Conservation (phyloP, 2,113 vertebrate species). For the Xenotilapia caudafasciata region DNA sequence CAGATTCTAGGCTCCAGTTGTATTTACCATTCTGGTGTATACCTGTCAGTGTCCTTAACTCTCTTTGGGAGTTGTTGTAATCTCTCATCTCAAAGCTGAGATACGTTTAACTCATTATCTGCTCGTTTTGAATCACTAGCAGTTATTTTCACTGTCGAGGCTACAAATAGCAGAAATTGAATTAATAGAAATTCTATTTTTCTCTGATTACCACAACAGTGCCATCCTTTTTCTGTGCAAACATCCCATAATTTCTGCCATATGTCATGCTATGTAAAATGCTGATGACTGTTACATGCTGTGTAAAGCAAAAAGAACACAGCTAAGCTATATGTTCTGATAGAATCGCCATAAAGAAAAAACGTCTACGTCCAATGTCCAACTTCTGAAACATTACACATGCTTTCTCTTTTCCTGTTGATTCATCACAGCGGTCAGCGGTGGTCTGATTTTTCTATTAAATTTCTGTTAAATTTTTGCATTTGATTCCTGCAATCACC, state of each 20-base stretch:
- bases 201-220: not conserved
- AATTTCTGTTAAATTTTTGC: not conserved
- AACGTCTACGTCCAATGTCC: not conserved
- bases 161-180: not conserved
- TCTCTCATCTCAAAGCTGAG: not conserved
- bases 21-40: not conserved
- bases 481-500: not conserved
- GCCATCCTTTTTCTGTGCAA: not conserved
- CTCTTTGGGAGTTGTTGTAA: not conserved
- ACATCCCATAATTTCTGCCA: not conserved
- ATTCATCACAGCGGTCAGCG: not conserved
- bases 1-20: not conserved
- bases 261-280: not conserved
- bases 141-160: accelerated
- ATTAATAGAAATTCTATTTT: not conserved
- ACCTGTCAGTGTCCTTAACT: not conserved
- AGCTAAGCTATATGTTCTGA: not conserved
- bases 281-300: not conserved
- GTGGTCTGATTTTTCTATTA: not conserved
- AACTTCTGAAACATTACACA: not conserved
- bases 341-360: not conserved
- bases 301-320: not conserved
- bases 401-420: not conserved
- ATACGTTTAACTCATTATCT: not conserved
- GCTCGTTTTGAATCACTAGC: not conserved